These are phyloP conservation scores for Phataginus tetradactyla DNA, from an alignment of 2,797 vertebrate species.

Conservation along the genomic window DNA sequence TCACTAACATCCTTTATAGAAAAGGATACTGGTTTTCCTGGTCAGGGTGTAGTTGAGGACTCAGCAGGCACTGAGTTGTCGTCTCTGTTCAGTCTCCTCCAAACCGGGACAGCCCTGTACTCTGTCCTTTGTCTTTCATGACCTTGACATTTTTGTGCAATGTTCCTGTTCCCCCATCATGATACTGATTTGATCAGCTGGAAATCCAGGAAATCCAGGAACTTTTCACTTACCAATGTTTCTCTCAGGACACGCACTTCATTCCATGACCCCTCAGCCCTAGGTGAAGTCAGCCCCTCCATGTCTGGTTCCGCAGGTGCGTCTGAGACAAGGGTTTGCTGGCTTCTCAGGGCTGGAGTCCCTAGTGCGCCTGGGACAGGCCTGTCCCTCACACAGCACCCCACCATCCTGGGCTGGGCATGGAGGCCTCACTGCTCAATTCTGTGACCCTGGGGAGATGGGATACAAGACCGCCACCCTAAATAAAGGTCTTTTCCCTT, in stretches of 20 bases:
- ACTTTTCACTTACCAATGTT: not conserved
- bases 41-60: not conserved
- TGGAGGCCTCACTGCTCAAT: not conserved
- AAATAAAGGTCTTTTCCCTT: too few species aligned
- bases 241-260: not conserved
- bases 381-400: not conserved
- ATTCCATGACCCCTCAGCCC: not conserved
- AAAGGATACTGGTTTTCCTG: not conserved
- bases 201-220: not conserved
- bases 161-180: not conserved
- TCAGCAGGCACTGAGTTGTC: too few species aligned
- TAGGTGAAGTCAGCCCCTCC: not conserved
- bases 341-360: not conserved
- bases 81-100: not conserved
- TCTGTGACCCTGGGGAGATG: not conserved
- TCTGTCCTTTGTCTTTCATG: not conserved
- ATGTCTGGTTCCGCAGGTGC: too few species aligned
- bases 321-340: not conserved
- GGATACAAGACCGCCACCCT: not conserved
- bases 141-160: not conserved
- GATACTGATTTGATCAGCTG: too few species aligned
- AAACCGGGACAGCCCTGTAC: too few species aligned
- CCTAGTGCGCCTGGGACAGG: not conserved
- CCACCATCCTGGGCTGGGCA: not conserved
- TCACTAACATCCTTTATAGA: not conserved